Evolutionary conservation across 2,113 vertebrate genomes (phyloP).

Genomic region (Kryptolebias marmoratus): DNA sequence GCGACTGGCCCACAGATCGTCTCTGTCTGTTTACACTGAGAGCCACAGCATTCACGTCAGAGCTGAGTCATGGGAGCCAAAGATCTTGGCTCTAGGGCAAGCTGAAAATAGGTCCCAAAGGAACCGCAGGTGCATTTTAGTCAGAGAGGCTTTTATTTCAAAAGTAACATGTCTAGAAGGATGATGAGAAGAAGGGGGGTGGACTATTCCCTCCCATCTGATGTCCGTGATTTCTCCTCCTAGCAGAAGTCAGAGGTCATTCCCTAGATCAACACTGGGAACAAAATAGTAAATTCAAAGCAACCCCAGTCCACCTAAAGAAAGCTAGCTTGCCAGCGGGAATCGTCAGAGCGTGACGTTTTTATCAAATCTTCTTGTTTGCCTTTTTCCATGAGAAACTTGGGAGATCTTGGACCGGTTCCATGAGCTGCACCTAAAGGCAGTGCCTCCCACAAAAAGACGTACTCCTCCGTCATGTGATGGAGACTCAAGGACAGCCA

Average conservation of each 20-base stretch:
- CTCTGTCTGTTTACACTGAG: conserved; percentile 70
- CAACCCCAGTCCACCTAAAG: conserved; percentile 62
- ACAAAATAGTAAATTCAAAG: conserved; percentile 56
- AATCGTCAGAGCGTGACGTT: conserved; percentile 71
- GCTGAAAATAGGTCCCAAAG: conserved; percentile 10
- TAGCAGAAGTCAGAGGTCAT: conserved; percentile 62
- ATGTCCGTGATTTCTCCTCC: conserved; percentile 52
- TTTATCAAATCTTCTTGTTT: conserved; percentile 73
- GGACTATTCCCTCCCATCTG: conserved; percentile 36
- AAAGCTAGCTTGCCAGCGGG: conserved; percentile 57
- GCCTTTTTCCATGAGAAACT: conserved; percentile 83
- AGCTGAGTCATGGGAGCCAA: conserved; percentile 51
- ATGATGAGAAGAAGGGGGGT: conserved; percentile 41
- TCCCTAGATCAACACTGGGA: conserved; percentile 67
- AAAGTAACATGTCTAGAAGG: conserved; percentile 30
- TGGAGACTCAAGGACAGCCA: conserved; percentile 69
- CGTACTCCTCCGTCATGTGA: conserved; percentile 67
- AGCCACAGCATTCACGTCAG: conserved; percentile 53
- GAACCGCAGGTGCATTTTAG: conserved; percentile 69
- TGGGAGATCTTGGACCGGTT: conserved; percentile 72
- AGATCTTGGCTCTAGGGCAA: conserved; percentile 33
- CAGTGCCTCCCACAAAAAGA: conserved; percentile 70
- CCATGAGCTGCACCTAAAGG: conserved; percentile 75
- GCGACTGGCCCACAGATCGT: conserved; percentile 64
- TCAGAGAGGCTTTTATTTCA: conserved; percentile 29